phyloP scores from a whole-genome alignment of 64 coral and sea anemone species.

The Exaiptasia diaphana region DNA sequence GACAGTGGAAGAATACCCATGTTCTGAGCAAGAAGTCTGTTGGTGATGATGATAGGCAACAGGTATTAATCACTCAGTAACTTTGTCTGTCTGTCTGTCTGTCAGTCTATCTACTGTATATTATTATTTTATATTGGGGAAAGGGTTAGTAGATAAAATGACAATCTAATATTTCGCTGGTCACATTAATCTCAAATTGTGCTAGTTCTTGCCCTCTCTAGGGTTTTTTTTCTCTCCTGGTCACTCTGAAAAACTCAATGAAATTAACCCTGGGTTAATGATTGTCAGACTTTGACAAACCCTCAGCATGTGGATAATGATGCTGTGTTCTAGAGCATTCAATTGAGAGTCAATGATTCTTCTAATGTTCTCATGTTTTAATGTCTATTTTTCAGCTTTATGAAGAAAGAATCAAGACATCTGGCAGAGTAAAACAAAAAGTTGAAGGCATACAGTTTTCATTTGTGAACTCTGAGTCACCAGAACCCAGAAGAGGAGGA shows the following conservation, averaged over 20 bases:
- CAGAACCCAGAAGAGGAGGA: conserved; percentile 39
- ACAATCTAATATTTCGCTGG: too few species aligned
- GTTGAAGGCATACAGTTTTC: conserved; percentile 69
- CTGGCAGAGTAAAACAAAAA: conserved; percentile 87
- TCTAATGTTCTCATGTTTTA: background rate
- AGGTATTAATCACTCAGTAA: background rate
- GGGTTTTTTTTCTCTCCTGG: background rate
- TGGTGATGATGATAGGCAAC: conserved; percentile 10
- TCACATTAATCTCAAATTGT: too few species aligned
- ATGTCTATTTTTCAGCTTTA: conserved; percentile 37
- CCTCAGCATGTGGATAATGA: background rate
- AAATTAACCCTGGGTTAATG: background rate
- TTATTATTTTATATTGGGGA: background rate
- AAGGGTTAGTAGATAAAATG: too few species aligned
- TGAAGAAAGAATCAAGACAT: conserved; percentile 90
- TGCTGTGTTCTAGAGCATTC: too few species aligned
- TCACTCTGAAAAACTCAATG: background rate
- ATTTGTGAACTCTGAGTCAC: conserved; percentile 6
- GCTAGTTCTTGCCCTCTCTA: too few species aligned
- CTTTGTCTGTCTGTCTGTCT: background rate
- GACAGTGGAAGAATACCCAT: conserved; percentile 95
- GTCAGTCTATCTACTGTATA: background rate
- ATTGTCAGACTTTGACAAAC: background rate
- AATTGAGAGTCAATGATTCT: background rate
- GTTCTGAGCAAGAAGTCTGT: conserved; percentile 60